phyloP scores from a whole-genome alignment of 2,797 vertebrate genomes.

The Glyptemys insculpta region DNA sequence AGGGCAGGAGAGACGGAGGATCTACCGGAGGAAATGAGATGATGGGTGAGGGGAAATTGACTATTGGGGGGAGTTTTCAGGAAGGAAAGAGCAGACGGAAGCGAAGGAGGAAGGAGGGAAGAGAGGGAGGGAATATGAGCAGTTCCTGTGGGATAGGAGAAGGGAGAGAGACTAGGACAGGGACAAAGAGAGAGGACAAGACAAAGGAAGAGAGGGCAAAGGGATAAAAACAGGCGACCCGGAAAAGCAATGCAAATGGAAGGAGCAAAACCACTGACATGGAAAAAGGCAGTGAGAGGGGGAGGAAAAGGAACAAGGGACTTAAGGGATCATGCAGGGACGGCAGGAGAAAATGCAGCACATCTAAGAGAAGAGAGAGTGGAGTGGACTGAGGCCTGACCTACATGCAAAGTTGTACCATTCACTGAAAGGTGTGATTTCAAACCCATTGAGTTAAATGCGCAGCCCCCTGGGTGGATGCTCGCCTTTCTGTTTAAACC shows the following conservation, averaged over 20 bases:
- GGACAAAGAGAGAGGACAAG: not conserved
- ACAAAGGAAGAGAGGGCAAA: not conserved
- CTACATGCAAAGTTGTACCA: not conserved
- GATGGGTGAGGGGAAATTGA: rapidly evolving
- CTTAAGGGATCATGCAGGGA: not conserved
- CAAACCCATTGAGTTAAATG: not conserved
- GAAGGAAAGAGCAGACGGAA: not conserved
- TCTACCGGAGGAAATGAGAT: not conserved
- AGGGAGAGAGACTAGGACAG: not conserved
- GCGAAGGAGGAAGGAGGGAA: not conserved
- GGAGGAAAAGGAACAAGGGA: not conserved
- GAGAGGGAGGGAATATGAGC: not conserved
- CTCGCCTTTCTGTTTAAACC: not conserved
- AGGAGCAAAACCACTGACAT: not conserved
- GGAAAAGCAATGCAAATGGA: not conserved
- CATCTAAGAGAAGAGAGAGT: no score
- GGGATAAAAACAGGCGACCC: not conserved
- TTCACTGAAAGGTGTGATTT: not conserved
- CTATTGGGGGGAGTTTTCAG: not conserved
- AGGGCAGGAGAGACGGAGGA: not conserved
- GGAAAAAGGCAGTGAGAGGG: not conserved
- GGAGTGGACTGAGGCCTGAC: not conserved
- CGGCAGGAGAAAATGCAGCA: not conserved
- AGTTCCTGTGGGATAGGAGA: not conserved
- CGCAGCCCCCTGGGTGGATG: not conserved